Evolutionary conservation across 2,888 invertebrate species (phyloP).

Genomic region (Parelbella ahira): DNA sequence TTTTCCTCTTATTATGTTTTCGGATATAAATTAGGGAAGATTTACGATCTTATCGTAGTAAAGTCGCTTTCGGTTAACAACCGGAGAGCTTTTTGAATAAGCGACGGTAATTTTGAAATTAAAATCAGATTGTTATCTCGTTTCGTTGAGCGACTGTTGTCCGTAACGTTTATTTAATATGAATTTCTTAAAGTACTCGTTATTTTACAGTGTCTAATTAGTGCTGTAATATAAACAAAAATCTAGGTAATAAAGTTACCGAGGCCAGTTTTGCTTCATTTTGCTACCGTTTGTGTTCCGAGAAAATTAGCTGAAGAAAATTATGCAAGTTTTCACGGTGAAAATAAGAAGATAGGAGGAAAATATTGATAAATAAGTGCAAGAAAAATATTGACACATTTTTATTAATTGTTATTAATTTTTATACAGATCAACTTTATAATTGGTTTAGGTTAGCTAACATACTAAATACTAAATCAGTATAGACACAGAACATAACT

Average conservation of each 20-base stretch:
- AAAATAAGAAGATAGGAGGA: too few relatives aligned
- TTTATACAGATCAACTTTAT: too few relatives aligned
- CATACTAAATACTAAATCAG: too few relatives aligned
- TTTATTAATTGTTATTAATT: neutral
- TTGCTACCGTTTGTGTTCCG: conserved; percentile 13
- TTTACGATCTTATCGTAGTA: conserved; percentile 45
- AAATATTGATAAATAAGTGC: neutral
- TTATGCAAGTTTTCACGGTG: conserved; percentile 14
- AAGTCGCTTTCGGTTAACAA: conserved; percentile 9
- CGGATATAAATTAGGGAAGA: conserved; percentile 73
- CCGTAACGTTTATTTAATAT: too few relatives aligned
- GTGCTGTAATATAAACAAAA: conserved; percentile 11
- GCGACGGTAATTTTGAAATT: neutral
- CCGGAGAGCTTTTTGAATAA: neutral
- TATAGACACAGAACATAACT: too few relatives aligned
- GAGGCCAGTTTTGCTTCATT: conserved; percentile 10
- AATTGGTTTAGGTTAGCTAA: too few relatives aligned
- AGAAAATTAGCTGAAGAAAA: conserved; percentile 20
- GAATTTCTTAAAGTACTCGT: neutral
- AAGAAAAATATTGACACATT: conserved; percentile 2
- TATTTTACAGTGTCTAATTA: conserved; percentile 4
- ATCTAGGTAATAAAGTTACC: conserved; percentile 18
- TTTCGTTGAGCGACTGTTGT: too few relatives aligned
- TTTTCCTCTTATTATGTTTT: conserved; percentile 77
- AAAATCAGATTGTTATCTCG: neutral